Base-by-base conservation (phyloP, 2,888 invertebrate genomes). In the Bombyx huttoni region DNA sequence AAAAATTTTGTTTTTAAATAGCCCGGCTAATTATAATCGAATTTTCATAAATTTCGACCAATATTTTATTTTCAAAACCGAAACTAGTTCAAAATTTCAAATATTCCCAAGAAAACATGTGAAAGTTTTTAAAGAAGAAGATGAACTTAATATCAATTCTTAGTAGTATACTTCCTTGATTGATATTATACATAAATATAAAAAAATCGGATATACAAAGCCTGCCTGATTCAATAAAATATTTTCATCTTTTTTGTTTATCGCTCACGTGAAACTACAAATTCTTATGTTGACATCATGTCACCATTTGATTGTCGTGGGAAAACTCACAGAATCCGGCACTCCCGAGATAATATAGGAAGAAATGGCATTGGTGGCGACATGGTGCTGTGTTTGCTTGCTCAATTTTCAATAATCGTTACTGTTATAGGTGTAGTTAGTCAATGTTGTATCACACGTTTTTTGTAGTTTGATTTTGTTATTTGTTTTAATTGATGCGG, bases 381-480 rank as follows among this genome's bases (percentile, higher is more conserved):
- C 65, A 69, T 65, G 64, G 59, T 60, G 58, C 65, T 57, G 40
- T 40, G 60, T 61, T 65, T 58, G 56, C 67, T 69, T 62, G 55
- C 60, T 63, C 55, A 62, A 60, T 59, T 63, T 56, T 58, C 57
- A 59, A 57, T 58, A 53, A 47, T 64, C 24, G 24, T 24, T 24
- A 24, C 24, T 24, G 24, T 24, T 1, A 64, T 61, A 64, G 51
- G 64, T 65, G 69, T 63, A 66, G 62, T 67, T 62, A 68, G 69
- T 69, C 65, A 64, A 60, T 67, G 58, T 56, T 60, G 58, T 63
- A 51, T 50, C 77, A 61, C 81, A 82, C 80, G 78, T 73, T 81
- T 78, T 79, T 75, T 24, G 24, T 24, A 24, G 53, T 57, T 50
- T 34, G 1, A 7, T 8, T 40, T 24, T 47, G 47, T 10, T 13